Conservation (phyloP, 2,797 vertebrate genomes). For the Xenops minutus region DNA sequence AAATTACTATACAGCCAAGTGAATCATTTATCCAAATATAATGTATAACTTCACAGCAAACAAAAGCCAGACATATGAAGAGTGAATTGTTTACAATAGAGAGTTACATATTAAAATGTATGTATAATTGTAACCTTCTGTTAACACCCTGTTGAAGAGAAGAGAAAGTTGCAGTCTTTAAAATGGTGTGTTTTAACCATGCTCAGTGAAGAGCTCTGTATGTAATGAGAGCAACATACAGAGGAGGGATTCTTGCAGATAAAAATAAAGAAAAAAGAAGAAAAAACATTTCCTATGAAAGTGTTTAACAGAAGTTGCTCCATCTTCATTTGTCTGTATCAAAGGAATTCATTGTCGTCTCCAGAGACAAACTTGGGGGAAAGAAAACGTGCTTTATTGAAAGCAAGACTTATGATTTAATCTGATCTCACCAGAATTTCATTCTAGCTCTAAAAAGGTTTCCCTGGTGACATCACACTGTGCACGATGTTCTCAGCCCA, state of each 20-base stretch:
- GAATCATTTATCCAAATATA: conserved; percentile 58
- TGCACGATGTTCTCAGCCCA: conserved; percentile 4
- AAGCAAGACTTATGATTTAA: conserved; percentile 32
- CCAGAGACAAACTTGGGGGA: not conserved
- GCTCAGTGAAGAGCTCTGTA: not conserved
- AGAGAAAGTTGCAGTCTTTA: not conserved
- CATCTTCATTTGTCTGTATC: not conserved
- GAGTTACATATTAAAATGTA: conserved; percentile 67
- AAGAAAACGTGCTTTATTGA: conserved; percentile 34
- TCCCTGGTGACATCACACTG: conserved; percentile 47
- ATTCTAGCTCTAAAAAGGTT: conserved; percentile 10
- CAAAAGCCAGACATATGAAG: conserved; percentile 51
- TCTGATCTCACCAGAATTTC: conserved; percentile 43
- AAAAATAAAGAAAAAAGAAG: not conserved
- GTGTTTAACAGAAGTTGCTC: not conserved
- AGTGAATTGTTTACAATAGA: conserved; percentile 59
- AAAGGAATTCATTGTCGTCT: conserved; percentile 46
- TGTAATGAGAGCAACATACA: not conserved
- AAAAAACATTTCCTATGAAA: not conserved
- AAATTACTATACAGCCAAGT: conserved; percentile 42
- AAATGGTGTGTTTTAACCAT: not conserved
- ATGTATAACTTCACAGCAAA: conserved; percentile 59
- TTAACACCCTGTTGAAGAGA: conserved; percentile 25
- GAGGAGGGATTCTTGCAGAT: not conserved
- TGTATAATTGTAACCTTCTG: conserved; percentile 50